phyloP scores from a whole-genome alignment of 2,888 invertebrate genomes.

The Platycnemis pennipes region DNA sequence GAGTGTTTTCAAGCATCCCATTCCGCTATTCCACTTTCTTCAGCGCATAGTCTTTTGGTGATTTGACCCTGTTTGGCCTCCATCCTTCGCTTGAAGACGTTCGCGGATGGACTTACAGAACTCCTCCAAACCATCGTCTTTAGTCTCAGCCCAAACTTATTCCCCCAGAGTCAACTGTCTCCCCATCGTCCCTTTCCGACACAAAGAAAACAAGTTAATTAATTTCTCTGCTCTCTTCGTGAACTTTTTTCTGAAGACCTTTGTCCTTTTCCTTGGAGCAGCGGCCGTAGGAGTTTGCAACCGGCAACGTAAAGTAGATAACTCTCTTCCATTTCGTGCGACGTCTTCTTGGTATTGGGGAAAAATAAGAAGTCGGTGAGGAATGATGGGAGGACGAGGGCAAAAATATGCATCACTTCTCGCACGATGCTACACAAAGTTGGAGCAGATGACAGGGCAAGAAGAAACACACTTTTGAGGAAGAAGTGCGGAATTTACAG shows the following conservation, averaged over 20 bases:
- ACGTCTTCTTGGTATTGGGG: not conserved
- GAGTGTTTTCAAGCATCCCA: too few relatives aligned
- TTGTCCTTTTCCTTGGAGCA: not conserved
- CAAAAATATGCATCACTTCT: not conserved
- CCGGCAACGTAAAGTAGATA: not conserved
- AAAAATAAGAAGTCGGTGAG: not conserved
- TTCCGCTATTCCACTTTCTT: not conserved
- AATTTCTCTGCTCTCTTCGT: not conserved
- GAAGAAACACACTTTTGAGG: not conserved
- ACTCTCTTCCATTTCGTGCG: not conserved
- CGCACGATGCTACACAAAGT: not conserved
- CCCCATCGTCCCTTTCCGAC: not conserved
- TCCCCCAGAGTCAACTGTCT: not conserved
- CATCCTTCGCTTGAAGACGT: not conserved
- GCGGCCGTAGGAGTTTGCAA: not conserved
- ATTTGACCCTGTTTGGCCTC: not conserved
- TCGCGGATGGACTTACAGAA: not conserved
- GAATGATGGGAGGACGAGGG: not conserved
- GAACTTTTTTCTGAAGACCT: not conserved
- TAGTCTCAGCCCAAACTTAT: not conserved
- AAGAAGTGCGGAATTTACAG: not conserved
- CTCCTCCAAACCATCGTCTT: not conserved
- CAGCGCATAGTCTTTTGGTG: not conserved
- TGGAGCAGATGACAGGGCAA: not conserved
- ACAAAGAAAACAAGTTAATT: slow-evolving; percentile 10